phyloP scores from a whole-genome alignment of 2,888 invertebrate species.

The Epsilonema sp. region DNA sequence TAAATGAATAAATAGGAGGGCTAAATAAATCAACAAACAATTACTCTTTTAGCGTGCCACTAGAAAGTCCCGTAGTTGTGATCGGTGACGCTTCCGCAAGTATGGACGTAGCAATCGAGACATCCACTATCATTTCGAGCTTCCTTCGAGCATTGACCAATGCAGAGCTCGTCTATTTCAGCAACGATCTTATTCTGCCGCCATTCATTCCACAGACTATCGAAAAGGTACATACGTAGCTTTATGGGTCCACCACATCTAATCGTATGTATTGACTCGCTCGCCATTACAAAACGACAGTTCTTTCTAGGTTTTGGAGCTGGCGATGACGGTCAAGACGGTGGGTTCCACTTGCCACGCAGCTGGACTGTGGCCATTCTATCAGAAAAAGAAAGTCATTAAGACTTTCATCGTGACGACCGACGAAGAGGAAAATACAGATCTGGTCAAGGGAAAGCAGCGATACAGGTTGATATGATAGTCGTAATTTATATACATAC shows the following conservation, averaged over 20 bases:
- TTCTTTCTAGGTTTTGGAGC: slow-evolving; percentile 21
- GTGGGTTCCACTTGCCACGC: slow-evolving; percentile 27
- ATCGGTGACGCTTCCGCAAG: slow-evolving; percentile 30
- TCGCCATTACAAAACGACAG: too few species aligned
- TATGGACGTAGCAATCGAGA: slow-evolving; percentile 31
- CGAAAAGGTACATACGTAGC: slow-evolving; percentile 25
- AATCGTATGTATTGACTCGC: too few species aligned
- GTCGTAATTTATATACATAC: too few species aligned
- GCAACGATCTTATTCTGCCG: slow-evolving; percentile 20
- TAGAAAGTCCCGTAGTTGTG: slow-evolving; percentile 30
- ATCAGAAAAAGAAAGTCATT: slow-evolving; percentile 25
- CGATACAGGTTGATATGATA: not conserved
- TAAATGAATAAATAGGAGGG: too few species aligned
- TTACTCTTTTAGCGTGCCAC: slow-evolving; percentile 18
- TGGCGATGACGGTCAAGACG: slow-evolving; percentile 25
- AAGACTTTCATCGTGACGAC: slow-evolving; percentile 32
- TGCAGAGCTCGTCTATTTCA: slow-evolving; percentile 30
- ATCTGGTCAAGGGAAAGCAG: not conserved
- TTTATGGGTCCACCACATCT: too few species aligned
- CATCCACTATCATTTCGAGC: slow-evolving; percentile 30
- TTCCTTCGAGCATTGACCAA: slow-evolving; percentile 28
- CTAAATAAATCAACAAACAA: too few species aligned
- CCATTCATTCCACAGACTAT: slow-evolving; percentile 25
- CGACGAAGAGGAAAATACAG: slow-evolving; percentile 30
- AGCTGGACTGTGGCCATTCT: slow-evolving; percentile 29